Evolutionary conservation across 2,888 invertebrate species (phyloP).

Genomic region (Acleris emargana): DNA sequence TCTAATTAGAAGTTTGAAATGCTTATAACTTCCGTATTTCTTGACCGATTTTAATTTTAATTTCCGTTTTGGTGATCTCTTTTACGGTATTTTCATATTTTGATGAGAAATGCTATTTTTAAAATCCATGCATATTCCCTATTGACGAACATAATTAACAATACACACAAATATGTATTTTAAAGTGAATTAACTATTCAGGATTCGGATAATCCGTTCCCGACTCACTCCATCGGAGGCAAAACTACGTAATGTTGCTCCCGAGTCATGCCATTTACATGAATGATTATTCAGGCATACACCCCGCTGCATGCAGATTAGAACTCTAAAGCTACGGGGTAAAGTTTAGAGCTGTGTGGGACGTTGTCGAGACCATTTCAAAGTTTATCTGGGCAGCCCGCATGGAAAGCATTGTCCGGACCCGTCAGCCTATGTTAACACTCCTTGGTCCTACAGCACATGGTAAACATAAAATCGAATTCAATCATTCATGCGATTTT

Average conservation of each 20-base stretch:
- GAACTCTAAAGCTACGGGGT: slow-evolving; percentile 44
- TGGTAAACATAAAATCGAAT: slow-evolving; percentile 51
- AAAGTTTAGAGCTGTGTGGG: slow-evolving; percentile 51
- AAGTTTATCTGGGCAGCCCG: slow-evolving; percentile 67
- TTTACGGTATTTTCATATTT: too few species aligned
- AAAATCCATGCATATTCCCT: too few species aligned
- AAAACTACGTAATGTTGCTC: slow-evolving; percentile 70
- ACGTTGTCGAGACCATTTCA: slow-evolving; percentile 47
- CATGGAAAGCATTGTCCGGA: slow-evolving; percentile 65
- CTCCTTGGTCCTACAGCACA: slow-evolving; percentile 46
- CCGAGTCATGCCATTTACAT: slow-evolving; percentile 74
- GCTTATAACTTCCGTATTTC: too few species aligned
- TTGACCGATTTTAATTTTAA: too few species aligned
- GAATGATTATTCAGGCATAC: slow-evolving; percentile 69
- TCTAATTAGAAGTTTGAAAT: too few species aligned
- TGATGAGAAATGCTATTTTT: too few species aligned
- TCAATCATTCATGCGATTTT: slow-evolving; percentile 41
- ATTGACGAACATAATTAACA: slow-evolving; percentile 3
- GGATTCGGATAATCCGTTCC: slow-evolving; percentile 65
- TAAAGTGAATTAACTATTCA: slow-evolving; percentile 59
- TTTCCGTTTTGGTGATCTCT: too few species aligned
- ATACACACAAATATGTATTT: slow-evolving; percentile 47
- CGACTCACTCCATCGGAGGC: slow-evolving; percentile 62
- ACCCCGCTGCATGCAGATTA: slow-evolving; percentile 45
- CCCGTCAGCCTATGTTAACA: slow-evolving; percentile 65